phyloP scores from a whole-genome alignment of 2,113 vertebrate genomes.

The Amphiprion percula region DNA sequence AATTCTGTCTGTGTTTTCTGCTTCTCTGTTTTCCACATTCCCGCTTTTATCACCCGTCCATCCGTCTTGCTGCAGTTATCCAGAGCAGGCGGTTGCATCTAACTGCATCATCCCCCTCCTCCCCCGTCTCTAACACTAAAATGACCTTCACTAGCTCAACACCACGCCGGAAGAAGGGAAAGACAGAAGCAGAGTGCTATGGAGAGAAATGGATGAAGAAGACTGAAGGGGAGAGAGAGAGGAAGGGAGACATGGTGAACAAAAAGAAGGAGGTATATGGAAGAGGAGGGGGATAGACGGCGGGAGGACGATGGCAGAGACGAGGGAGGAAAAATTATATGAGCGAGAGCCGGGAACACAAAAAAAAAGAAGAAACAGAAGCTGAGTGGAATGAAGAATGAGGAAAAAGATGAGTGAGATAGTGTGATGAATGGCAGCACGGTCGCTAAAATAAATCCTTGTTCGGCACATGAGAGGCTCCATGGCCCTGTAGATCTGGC shows the following conservation, averaged over 20 bases:
- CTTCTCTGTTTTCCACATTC: slow-evolving; percentile 9
- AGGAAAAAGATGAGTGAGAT: slow-evolving; percentile 16
- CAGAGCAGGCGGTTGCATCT: slow-evolving; percentile 56
- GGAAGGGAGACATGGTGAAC: slow-evolving; percentile 13
- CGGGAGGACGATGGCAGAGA: slow-evolving; percentile 7
- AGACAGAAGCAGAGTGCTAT: slow-evolving; percentile 28
- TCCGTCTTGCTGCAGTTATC: slow-evolving; percentile 51
- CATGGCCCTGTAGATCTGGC: slow-evolving; percentile 8
- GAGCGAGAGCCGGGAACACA: slow-evolving; percentile 1
- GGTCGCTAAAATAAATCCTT: slow-evolving; percentile 38
- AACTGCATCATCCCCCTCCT: slow-evolving; percentile 59
- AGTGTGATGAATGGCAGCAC: slow-evolving; percentile 9
- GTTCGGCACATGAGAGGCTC: slow-evolving; percentile 16
- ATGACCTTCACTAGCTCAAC: slow-evolving; percentile 76
- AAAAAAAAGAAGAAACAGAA: slow-evolving; percentile 30
- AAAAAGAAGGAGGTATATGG: slow-evolving; percentile 7
- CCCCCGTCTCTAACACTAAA: slow-evolving; percentile 52
- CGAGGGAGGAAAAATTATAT: slow-evolving; percentile 11
- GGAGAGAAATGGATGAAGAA: background rate
- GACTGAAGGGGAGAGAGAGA: background rate
- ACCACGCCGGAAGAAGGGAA: slow-evolving; percentile 52
- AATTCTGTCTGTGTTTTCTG: slow-evolving; percentile 26
- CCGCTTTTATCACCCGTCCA: slow-evolving; percentile 50
- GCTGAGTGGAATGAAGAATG: background rate
- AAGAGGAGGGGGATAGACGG: slow-evolving; percentile 6